Evolutionary conservation across 2,888 invertebrate species (phyloP).

Genomic region (Noctua janthe): DNA sequence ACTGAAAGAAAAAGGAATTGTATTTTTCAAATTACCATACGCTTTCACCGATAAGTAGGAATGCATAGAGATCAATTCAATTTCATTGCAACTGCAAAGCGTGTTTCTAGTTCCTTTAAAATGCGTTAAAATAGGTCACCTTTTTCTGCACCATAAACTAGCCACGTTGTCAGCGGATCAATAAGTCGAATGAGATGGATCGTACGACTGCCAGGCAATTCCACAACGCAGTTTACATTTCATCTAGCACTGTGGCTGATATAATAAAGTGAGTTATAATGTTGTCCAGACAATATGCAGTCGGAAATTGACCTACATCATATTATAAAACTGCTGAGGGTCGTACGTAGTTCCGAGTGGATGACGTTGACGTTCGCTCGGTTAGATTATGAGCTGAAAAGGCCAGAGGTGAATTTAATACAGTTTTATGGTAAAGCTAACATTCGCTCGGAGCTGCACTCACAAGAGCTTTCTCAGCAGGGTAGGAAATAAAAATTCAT

Average conservation of each 20-base stretch:
- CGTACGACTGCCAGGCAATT: constrained; percentile 31
- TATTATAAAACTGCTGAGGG: constrained; percentile 44
- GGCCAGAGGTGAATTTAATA: constrained; percentile 33
- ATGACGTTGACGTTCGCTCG: constrained; percentile 38
- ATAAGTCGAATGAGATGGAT: constrained; percentile 53
- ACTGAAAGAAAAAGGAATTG: neutral
- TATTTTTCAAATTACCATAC: constrained; percentile 8
- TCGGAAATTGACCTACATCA: constrained; percentile 43
- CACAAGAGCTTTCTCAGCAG: neutral
- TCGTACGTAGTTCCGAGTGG: constrained; percentile 1
- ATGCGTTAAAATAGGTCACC: constrained; percentile 51
- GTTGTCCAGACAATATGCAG: constrained; percentile 21
- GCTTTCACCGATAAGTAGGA: neutral
- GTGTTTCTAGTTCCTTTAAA: constrained; percentile 7
- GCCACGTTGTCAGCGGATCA: constrained; percentile 49
- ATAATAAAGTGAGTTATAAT: constrained; percentile 21
- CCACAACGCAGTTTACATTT: constrained; percentile 46
- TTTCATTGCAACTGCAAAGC: constrained; percentile 17
- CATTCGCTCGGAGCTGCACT: constrained; percentile 36
- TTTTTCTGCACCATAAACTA: constrained; percentile 40
- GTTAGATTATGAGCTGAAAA: constrained; percentile 41
- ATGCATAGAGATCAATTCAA: constrained; percentile 1
- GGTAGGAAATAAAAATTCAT: constrained; percentile 37
- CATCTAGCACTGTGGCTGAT: constrained; percentile 8
- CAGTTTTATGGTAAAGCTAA: constrained; percentile 41